phyloP scores from a whole-genome alignment of 2,888 invertebrate species.

The Scaptomyza cyrtandrae region DNA sequence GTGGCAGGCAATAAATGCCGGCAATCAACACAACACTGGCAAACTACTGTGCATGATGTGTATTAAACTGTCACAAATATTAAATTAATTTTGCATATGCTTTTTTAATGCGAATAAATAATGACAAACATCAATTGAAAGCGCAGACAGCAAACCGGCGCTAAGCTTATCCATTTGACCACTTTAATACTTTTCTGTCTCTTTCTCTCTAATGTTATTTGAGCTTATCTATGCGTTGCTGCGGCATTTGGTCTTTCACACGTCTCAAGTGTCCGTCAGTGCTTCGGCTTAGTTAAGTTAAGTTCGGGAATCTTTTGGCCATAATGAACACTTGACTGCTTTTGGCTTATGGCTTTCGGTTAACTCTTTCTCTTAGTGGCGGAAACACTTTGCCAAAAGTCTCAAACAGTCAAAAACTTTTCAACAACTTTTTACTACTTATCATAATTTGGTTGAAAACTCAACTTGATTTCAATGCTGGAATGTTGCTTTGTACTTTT shows the following conservation, averaged over 20 bases:
- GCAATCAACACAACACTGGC: constrained; percentile 8
- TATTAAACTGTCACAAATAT: not conserved
- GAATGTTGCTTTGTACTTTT: not conserved
- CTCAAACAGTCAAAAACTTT: constrained; percentile 32
- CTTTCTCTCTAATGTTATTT: no score
- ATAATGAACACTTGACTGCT: constrained; percentile 69
- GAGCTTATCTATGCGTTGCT: no score
- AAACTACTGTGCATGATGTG: not conserved
- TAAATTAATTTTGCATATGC: not conserved
- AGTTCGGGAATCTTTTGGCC: constrained; percentile 30
- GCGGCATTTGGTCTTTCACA: constrained; percentile 10
- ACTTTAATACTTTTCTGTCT: no score
- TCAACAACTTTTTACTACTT: constrained; percentile 21
- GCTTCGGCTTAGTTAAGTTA: not conserved
- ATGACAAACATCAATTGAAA: not conserved
- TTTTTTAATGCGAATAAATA: not conserved
- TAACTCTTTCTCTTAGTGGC: constrained; percentile 22
- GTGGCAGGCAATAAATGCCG: constrained; percentile 1
- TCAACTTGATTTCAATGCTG: not conserved
- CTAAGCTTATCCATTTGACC: constrained; percentile 12
- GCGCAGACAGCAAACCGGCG: not conserved
- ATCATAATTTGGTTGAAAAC: constrained; percentile 16
- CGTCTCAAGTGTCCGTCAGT: constrained; percentile 19
- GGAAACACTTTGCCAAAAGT: constrained; percentile 44
- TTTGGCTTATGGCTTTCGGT: constrained; percentile 46